Percentiles rank a stretch among this genome's conserved stretches.
Conservation (phyloP, 2,888 invertebrate species). For the Pseudeuparius sepicola region DNA sequence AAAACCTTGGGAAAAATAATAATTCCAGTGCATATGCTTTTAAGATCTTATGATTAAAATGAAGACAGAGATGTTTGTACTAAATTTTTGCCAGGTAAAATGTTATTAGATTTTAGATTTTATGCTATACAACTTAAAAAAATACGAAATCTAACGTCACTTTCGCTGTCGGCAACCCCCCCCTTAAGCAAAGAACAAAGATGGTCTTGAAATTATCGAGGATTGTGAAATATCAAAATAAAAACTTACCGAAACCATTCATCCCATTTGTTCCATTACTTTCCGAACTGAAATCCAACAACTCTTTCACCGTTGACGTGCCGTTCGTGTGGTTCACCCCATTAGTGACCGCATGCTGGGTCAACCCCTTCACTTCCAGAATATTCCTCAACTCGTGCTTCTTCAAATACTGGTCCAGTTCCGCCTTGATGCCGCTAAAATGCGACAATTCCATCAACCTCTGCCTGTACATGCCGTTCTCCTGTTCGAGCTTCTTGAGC, state of each 20-base stretch:
- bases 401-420: constrained; percentile 43
- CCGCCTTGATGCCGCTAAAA: constrained; percentile 42
- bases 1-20: no score
- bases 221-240: no score
- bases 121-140: no score
- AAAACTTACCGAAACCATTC: constrained; percentile 32
- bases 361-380: constrained; percentile 35
- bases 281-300: constrained; percentile 34
- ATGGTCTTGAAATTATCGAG: no score
- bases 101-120: no score
- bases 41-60: no score
- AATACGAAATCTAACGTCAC: no score
- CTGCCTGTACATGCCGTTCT: constrained; percentile 73
- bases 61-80: no score
- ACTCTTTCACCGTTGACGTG: constrained; percentile 25
- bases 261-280: constrained; percentile 18
- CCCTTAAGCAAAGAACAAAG: no score
- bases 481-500: constrained; percentile 78
- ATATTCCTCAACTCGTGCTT: constrained; percentile 44
- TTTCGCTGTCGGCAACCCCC: no score
- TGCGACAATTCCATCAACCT: constrained; percentile 60
- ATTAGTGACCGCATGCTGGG: constrained; percentile 19
- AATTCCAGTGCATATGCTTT: no score
- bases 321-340: constrained; percentile 22
- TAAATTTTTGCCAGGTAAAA: no score